Evolutionary conservation across 2,797 vertebrate genomes (phyloP).

Genomic region (Liparis tanakae): DNA sequence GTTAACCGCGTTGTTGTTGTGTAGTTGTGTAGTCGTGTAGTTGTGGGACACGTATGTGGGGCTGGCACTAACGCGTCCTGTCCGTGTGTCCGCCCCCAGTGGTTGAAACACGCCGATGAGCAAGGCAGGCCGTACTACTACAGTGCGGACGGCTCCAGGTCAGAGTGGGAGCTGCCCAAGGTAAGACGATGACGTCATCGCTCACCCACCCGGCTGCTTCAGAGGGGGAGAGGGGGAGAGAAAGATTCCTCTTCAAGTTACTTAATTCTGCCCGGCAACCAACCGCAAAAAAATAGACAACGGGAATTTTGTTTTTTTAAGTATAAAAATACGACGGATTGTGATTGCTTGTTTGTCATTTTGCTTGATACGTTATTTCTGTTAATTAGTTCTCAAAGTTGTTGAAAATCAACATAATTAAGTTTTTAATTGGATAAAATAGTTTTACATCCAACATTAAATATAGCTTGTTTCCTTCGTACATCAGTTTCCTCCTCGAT

Average conservation of each 20-base stretch:
- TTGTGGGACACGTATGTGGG: background rate
- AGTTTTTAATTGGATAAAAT: too few relatives aligned
- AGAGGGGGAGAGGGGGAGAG: background rate
- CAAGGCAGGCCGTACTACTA: slow-evolving; percentile 97
- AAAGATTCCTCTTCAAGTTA: too few relatives aligned
- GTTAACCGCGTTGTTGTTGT: background rate
- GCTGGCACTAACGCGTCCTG: slow-evolving; percentile 1
- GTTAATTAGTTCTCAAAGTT: background rate
- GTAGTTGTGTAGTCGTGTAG: background rate
- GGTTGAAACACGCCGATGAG: slow-evolving; percentile 95
- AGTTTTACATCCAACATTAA: too few relatives aligned
- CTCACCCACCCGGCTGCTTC: too few relatives aligned
- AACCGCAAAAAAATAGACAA: background rate
- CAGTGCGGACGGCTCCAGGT: slow-evolving; percentile 93
- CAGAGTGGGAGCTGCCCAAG: slow-evolving; percentile 98
- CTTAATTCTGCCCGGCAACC: background rate
- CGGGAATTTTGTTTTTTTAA: too few relatives aligned
- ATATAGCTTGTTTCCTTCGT: too few relatives aligned
- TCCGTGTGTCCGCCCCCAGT: slow-evolving; percentile 78
- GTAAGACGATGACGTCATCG: slow-evolving; percentile 73
- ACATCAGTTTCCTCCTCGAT: too few relatives aligned
- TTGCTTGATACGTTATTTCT: background rate
- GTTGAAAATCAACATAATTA: too few relatives aligned
- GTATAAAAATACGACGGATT: too few relatives aligned
- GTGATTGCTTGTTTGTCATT: background rate